A percentile compares a stretch with the other conserved stretches of the same genome.
These are phyloP conservation scores for Rhabditoides inermis DNA, from an alignment of 2,888 invertebrate species.

Conservation along the genomic window DNA sequence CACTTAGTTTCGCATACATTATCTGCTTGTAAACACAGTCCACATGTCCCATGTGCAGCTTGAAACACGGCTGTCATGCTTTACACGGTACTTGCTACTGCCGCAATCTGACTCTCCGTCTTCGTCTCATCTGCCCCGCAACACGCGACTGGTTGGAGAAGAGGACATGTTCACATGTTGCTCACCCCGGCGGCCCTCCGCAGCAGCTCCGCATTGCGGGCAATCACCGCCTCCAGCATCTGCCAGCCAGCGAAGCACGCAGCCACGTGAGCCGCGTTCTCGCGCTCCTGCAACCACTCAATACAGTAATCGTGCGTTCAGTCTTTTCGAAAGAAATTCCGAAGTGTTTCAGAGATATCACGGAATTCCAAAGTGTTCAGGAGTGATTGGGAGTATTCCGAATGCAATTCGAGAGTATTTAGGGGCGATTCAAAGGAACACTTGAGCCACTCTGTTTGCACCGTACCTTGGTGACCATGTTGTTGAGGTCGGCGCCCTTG, in stretches of 20 bases:
- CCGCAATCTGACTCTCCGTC: too few relatives aligned
- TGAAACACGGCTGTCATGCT: too few relatives aligned
- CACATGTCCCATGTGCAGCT: too few relatives aligned
- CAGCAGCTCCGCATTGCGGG: slow-evolving; percentile 75
- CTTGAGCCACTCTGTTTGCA: not conserved
- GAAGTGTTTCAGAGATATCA: not conserved
- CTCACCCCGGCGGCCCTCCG: slow-evolving; percentile 70
- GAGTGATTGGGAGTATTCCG: not conserved
- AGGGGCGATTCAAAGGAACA: not conserved
- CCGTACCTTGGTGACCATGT: slow-evolving; percentile 32
- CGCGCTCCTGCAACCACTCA: slow-evolving; percentile 87
- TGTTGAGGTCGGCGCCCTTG: slow-evolving; percentile 53
- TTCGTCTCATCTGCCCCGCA: not conserved
- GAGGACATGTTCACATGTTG: not conserved
- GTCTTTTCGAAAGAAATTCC: too few relatives aligned
- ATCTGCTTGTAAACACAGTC: too few relatives aligned
- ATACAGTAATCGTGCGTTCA: too few relatives aligned
- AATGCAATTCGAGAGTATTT: not conserved
- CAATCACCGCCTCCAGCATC: slow-evolving; percentile 78
- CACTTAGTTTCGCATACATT: too few relatives aligned
- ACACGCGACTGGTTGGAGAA: not conserved
- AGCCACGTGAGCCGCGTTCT: slow-evolving; percentile 86
- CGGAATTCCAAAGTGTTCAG: not conserved
- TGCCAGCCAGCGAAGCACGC: slow-evolving; percentile 90
- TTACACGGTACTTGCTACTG: too few relatives aligned